These are phyloP conservation scores for Nycticorax nycticorax DNA, from an alignment of 2,113 vertebrate genomes.

Conservation along the genomic window DNA sequence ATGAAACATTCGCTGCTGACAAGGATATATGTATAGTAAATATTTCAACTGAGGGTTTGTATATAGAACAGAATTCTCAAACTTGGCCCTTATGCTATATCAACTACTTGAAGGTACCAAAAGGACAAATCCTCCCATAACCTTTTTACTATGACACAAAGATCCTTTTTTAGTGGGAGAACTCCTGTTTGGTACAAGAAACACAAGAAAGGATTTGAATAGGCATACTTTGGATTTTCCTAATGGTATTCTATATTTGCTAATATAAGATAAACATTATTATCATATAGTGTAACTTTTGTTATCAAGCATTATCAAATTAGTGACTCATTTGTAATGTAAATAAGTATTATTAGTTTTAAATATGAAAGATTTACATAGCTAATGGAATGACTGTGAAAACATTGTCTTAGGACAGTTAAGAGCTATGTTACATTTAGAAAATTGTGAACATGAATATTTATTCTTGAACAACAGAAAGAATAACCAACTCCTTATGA, in stretches of 20 bases:
- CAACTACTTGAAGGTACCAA: not conserved
- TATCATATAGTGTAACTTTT: constrained; percentile 16
- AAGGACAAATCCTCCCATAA: not conserved
- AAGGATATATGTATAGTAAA: not conserved
- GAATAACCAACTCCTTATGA: constrained; percentile 8
- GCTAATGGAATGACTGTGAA: constrained; percentile 18
- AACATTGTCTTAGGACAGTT: constrained; percentile 2
- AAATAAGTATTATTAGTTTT: constrained; percentile 38
- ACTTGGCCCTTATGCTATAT: not conserved
- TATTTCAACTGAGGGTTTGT: not conserved
- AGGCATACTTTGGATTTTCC: not conserved
- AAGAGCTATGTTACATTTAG: not conserved
- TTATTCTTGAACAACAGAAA: constrained; percentile 26
- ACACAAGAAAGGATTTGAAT: not conserved
- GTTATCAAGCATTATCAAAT: constrained; percentile 17
- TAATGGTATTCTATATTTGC: not conserved
- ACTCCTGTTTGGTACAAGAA: not conserved
- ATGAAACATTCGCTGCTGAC: not conserved
- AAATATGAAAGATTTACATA: constrained; percentile 32
- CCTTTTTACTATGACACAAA: not conserved
- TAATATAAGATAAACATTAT: not conserved
- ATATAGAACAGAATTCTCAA: not conserved
- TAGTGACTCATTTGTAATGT: constrained; percentile 30
- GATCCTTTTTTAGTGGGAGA: not conserved
- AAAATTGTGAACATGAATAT: constrained; percentile 52